A percentile compares a stretch with the other conserved stretches of the same genome.
phyloP scores from a whole-genome alignment of 2,888 invertebrate genomes.

The Lymantria monacha region DNA sequence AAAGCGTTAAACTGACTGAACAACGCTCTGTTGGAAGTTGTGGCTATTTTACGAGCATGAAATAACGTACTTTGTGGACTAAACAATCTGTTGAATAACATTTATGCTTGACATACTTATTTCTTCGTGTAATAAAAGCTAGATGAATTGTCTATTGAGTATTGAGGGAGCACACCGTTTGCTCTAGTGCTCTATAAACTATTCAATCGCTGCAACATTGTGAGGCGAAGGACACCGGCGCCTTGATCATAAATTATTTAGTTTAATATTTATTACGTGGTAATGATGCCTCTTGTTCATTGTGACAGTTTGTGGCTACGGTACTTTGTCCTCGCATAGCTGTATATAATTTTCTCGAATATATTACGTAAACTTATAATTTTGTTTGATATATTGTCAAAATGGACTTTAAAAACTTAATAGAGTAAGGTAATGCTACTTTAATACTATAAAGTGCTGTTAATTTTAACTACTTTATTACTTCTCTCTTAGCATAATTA shows the following conservation, averaged over 20 bases:
- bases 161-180: conserved; percentile 45
- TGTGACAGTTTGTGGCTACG: not conserved
- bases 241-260: conserved; percentile 55
- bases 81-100: conserved; percentile 22
- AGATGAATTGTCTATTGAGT: conserved; percentile 59
- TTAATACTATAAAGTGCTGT: no score
- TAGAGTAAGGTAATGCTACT: no score
- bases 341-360: no score
- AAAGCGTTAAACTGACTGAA: no score
- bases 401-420: no score
- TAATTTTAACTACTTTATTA: no score
- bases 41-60: not conserved
- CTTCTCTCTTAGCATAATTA: no score
- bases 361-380: no score
- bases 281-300: conserved; percentile 38
- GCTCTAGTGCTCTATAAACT: conserved; percentile 52
- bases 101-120: conserved; percentile 31
- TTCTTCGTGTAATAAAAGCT: conserved; percentile 51
- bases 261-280: conserved; percentile 54
- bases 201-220: conserved; percentile 55
- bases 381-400: no score
- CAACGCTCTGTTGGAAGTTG: not conserved
- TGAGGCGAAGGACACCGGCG: conserved; percentile 45
- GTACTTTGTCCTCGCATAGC: not conserved
- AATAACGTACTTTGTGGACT: not conserved